phyloP scores from a whole-genome alignment of 23 tunicate genomes.

The Halocynthia aurantium region DNA sequence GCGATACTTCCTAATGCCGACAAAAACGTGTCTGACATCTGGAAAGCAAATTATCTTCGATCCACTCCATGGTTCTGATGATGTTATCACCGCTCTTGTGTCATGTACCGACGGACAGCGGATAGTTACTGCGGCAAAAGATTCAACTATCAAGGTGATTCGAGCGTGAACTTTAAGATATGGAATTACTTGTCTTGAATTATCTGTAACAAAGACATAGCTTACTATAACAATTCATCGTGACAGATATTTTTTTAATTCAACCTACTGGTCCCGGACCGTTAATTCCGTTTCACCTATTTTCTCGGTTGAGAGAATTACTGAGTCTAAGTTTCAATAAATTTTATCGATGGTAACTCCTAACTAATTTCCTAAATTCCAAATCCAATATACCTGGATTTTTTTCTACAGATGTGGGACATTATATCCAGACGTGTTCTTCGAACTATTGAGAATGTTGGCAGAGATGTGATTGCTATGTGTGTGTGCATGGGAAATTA shows the following conservation, averaged over 20 bases:
- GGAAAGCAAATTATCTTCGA: slow-evolving; percentile 62
- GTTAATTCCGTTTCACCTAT: too few relatives aligned
- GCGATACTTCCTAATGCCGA: slow-evolving; percentile 52
- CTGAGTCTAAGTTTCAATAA: not conserved
- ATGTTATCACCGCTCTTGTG: slow-evolving; percentile 54
- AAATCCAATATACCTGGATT: not conserved
- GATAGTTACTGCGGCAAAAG: slow-evolving; percentile 58
- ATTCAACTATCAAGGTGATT: slow-evolving; percentile 62
- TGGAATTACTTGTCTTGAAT: too few relatives aligned
- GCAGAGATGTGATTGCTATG: slow-evolving; percentile 32
- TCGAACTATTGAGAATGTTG: slow-evolving; percentile 40
- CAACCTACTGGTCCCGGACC: too few relatives aligned
- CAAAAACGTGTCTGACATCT: slow-evolving; percentile 53
- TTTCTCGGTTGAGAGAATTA: too few relatives aligned
- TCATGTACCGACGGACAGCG: slow-evolving; percentile 72
- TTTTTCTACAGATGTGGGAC: slow-evolving; percentile 61
- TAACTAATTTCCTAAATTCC: too few relatives aligned
- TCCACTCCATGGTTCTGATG: slow-evolving; percentile 46
- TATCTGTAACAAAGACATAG: too few relatives aligned
- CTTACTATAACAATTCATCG: too few relatives aligned
- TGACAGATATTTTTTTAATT: too few relatives aligned
- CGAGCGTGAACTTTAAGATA: too few relatives aligned
- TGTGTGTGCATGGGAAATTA: slow-evolving; percentile 67
- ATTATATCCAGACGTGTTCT: slow-evolving; percentile 36
- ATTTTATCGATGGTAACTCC: not conserved